These are phyloP conservation scores for Sardina pilchardus DNA, from an alignment of 2,113 vertebrate species.

Conservation along the genomic window DNA sequence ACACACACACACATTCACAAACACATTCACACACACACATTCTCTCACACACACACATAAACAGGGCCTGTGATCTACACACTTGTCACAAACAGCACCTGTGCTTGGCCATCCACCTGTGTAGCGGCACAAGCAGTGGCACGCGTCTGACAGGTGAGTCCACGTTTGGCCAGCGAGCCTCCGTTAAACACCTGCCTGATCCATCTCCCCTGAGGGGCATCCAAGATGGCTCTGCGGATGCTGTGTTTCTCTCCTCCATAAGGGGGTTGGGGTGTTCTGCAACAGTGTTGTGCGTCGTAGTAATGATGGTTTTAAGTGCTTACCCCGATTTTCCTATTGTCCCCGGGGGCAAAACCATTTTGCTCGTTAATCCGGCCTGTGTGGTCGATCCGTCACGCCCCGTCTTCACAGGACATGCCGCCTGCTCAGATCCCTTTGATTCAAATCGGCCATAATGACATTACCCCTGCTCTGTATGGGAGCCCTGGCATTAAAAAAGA, in stretches of 20 bases:
- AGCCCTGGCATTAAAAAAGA: slow-evolving; percentile 20
- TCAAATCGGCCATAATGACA: slow-evolving; percentile 26
- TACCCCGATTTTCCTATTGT: background rate
- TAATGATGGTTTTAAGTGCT: background rate
- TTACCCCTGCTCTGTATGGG: slow-evolving; percentile 35
- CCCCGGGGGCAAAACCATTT: background rate
- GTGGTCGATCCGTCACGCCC: background rate
- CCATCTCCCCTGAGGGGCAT: background rate
- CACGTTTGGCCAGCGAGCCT: background rate
- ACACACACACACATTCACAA: background rate
- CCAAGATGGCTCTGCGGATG: background rate
- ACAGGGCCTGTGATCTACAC: background rate
- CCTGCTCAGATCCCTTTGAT: slow-evolving; percentile 14
- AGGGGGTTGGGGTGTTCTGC: background rate
- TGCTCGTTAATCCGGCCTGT: background rate
- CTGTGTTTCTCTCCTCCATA: background rate
- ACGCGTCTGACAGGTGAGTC: background rate
- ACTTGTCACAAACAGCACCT: slow-evolving; percentile 12
- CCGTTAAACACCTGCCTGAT: background rate
- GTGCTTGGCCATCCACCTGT: background rate
- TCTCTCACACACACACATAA: slow-evolving; percentile 15
- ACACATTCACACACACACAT: background rate
- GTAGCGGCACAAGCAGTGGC: background rate
- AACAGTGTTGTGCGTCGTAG: background rate
- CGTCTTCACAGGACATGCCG: background rate